phyloP scores from a whole-genome alignment of 2,888 invertebrate genomes.

The Erpobdella octoculata region DNA sequence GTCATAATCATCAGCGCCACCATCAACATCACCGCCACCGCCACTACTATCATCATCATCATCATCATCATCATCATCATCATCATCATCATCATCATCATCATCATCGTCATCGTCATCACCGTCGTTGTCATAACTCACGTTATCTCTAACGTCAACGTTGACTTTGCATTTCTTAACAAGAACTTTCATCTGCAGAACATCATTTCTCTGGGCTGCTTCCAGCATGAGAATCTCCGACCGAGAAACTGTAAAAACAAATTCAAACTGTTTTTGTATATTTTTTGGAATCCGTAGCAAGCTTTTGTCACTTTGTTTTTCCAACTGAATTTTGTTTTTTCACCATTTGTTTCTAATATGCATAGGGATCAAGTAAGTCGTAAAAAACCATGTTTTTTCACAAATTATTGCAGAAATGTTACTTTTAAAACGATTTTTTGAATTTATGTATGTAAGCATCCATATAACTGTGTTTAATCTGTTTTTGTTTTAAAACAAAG shows the following conservation, averaged over 20 bases:
- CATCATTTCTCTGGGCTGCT: slow-evolving; percentile 3
- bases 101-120: slow-evolving; percentile 21
- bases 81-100: slow-evolving; percentile 21
- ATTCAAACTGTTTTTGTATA: background rate
- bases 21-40: no score
- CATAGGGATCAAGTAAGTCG: no score
- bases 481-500: no score
- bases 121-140: background rate
- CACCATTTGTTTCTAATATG: no score
- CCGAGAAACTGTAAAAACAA: background rate
- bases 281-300: no score
- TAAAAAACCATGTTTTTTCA: no score
- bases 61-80: slow-evolving; percentile 14
- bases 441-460: no score
- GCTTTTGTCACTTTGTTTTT: no score
- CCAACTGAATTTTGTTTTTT: no score
- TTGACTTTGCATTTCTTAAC: background rate
- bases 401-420: no score
- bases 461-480: no score
- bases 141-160: background rate
- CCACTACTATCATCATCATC: slow-evolving; percentile 8
- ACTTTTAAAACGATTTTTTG: no score
- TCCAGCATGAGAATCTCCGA: background rate
- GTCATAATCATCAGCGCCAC: slow-evolving; percentile 19
- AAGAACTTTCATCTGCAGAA: background rate